A percentile compares a stretch with the other conserved stretches of the same genome.
phyloP scores from a whole-genome alignment of 2,888 invertebrate genomes.

The Orthonychiurus folsomi region DNA sequence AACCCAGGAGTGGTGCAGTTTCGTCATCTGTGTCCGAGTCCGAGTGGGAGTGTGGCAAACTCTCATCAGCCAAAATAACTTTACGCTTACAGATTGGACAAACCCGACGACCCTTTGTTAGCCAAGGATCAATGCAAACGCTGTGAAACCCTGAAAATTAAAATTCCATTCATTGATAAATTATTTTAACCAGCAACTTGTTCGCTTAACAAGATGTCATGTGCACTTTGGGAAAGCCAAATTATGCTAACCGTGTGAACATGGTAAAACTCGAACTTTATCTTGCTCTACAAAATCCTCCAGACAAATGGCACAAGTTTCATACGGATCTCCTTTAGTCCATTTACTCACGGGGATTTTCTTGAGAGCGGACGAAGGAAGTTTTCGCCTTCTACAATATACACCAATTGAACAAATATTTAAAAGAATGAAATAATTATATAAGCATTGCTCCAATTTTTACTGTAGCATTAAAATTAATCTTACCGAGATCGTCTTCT shows the following conservation, averaged over 20 bases:
- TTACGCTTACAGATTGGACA: constrained; percentile 97
- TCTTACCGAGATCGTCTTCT: constrained; percentile 55
- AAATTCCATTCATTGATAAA: neutral
- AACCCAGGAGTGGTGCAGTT: constrained; percentile 39
- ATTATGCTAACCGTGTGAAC: constrained; percentile 71
- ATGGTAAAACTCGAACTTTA: constrained; percentile 84
- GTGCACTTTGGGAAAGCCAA: neutral
- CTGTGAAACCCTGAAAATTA: constrained; percentile 73
- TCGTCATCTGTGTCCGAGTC: constrained; percentile 58
- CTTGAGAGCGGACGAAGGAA: constrained; percentile 77
- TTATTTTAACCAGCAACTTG: too few relatives aligned
- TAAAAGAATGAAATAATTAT: too few relatives aligned
- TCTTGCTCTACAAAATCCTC: constrained; percentile 96
- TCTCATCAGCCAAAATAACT: constrained; percentile 65
- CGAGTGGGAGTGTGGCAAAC: constrained; percentile 45
- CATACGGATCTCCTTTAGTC: constrained; percentile 83
- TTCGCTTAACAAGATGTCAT: too few relatives aligned
- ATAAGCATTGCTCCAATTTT: too few relatives aligned
- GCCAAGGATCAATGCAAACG: constrained; percentile 97
- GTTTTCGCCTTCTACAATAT: constrained; percentile 72
- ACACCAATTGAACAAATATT: too few relatives aligned
- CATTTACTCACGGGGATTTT: constrained; percentile 95
- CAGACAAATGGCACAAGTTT: constrained; percentile 92
- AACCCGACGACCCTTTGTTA: constrained; percentile 87
- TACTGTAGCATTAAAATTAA: too few relatives aligned